phyloP scores from a whole-genome alignment of 2,113 vertebrate genomes.

The Plotosus lineatus region DNA sequence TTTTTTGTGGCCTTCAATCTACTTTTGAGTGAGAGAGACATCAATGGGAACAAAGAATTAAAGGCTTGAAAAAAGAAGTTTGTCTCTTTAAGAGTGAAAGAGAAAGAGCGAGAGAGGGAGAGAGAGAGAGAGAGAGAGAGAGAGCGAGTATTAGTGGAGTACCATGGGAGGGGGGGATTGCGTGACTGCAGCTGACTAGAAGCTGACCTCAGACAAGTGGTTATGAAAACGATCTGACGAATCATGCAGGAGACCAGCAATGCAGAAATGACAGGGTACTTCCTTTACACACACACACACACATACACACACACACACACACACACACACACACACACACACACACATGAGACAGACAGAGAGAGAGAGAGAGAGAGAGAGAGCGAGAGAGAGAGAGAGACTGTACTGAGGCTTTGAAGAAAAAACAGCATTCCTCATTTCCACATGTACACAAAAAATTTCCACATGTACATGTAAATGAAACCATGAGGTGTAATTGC shows the following conservation, averaged over 20 bases:
- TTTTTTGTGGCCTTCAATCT: neutral
- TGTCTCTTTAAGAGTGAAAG: slow-evolving; percentile 72
- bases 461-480: neutral
- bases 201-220: slow-evolving; percentile 86
- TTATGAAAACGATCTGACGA: slow-evolving; percentile 87
- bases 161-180: slow-evolving; percentile 75
- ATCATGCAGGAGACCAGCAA: slow-evolving; percentile 73
- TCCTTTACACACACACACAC: slow-evolving; percentile 42
- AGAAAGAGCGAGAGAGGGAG: slow-evolving; percentile 42
- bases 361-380: neutral
- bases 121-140: slow-evolving; percentile 19
- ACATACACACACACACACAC: slow-evolving; percentile 11
- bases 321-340: slow-evolving; percentile 11
- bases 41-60: neutral
- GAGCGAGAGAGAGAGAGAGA: neutral
- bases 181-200: slow-evolving; percentile 87
- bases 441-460: neutral
- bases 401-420: neutral
- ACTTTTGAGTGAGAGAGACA: slow-evolving; percentile 1
- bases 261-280: slow-evolving; percentile 74
- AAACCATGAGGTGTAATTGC: neutral
- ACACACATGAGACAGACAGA: slow-evolving; percentile 2
- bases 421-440: neutral
- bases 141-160: slow-evolving; percentile 58
- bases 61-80: slow-evolving; percentile 43